Percentiles rank a stretch among this genome's conserved stretches.
These are phyloP conservation scores for Pandemis heparana DNA, from an alignment of 2,888 invertebrate species.

Conservation along the genomic window DNA sequence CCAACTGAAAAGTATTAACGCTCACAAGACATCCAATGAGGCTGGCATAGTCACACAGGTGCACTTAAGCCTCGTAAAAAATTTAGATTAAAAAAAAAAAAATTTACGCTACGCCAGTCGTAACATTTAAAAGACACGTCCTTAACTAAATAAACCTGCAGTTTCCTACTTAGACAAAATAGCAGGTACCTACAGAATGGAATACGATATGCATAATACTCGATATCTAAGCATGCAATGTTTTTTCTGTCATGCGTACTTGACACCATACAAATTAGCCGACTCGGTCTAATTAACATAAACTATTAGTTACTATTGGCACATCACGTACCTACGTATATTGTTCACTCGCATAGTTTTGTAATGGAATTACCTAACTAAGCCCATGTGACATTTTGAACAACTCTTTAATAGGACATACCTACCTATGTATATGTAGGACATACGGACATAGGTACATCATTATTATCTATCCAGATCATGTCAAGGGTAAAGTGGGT, in stretches of 20 bases:
- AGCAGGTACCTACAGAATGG: neutral
- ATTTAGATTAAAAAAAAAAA: no score
- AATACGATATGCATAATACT: conserved; percentile 19
- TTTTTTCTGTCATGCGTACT: conserved; percentile 23
- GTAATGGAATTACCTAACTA: conserved; percentile 4
- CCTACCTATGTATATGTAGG: no score
- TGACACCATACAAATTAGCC: conserved; percentile 40
- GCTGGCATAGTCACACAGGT: no score
- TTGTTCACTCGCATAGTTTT: conserved; percentile 21
- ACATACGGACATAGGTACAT: no score
- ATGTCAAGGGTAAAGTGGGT: conserved; percentile 26
- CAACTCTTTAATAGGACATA: neutral
- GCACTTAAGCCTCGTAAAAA: no score
- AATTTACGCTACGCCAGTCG: no score
- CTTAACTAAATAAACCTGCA: neutral
- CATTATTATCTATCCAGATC: neutral
- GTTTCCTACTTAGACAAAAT: neutral
- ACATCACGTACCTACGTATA: conserved; percentile 17
- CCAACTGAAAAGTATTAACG: neutral
- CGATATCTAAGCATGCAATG: conserved; percentile 18
- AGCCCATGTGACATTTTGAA: conserved; percentile 15
- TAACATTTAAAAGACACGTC: neutral
- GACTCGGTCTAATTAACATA: conserved; percentile 39
- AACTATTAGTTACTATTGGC: conserved; percentile 28
- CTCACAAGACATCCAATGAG: no score